Evolutionary conservation across 2,113 vertebrate genomes (phyloP).

Genomic region (Rhinogobius similis): DNA sequence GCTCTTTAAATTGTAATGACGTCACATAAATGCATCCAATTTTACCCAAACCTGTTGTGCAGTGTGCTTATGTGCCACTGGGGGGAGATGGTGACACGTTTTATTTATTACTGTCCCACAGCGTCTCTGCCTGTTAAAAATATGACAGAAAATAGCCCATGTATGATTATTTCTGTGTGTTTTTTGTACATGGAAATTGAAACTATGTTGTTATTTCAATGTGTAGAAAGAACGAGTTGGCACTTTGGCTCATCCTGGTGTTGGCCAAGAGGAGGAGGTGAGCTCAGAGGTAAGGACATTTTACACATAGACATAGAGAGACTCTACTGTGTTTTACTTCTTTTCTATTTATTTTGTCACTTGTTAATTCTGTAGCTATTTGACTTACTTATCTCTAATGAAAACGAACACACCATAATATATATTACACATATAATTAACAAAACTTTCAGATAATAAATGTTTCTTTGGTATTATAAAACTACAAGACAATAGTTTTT

Average conservation of each 20-base stretch:
- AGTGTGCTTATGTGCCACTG: constrained; percentile 48
- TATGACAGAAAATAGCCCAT: too few relatives aligned
- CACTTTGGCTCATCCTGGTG: constrained; percentile 81
- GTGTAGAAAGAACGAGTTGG: constrained; percentile 84
- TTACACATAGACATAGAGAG: too few relatives aligned
- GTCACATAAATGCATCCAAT: background rate
- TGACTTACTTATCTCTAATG: too few relatives aligned
- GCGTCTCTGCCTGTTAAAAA: too few relatives aligned
- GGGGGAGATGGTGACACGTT: constrained; percentile 60
- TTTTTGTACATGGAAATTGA: background rate
- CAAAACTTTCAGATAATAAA: background rate
- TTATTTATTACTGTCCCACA: too few relatives aligned
- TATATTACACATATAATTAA: background rate
- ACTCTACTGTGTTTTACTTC: too few relatives aligned
- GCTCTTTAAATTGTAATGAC: background rate
- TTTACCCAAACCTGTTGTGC: background rate
- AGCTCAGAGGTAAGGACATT: constrained; percentile 68
- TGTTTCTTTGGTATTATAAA: background rate
- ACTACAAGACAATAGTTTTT: background rate
- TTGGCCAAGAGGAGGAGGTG: constrained; percentile 86
- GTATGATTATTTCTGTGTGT: background rate
- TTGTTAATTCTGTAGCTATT: background rate
- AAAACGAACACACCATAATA: too few relatives aligned
- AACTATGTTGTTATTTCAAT: constrained; percentile 3
- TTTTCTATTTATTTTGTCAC: background rate